Conservation (phyloP, 2,888 invertebrate species). For the Galerucella nymphaeae region DNA sequence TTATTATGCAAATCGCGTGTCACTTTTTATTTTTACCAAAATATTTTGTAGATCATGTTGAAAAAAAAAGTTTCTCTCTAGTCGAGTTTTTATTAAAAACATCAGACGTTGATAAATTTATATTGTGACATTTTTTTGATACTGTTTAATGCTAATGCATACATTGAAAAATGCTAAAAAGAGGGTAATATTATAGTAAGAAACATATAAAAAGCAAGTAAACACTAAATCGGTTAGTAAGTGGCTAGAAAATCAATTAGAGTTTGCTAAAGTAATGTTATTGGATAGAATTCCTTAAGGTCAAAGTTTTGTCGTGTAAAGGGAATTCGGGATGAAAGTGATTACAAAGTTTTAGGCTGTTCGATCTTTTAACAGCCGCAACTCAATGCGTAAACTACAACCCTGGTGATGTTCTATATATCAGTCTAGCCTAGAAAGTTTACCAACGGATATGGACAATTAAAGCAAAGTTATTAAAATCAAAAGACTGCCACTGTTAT, state of each 20-base stretch:
- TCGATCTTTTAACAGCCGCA: neutral
- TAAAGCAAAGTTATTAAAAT: too few species aligned
- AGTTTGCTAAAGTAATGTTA: too few species aligned
- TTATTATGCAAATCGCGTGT: neutral
- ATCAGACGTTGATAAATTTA: neutral
- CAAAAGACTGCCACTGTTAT: too few species aligned
- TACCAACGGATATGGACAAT: constrained; percentile 40
- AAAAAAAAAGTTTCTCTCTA: neutral
- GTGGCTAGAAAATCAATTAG: too few species aligned
- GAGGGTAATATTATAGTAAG: too few species aligned
- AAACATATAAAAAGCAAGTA: too few species aligned
- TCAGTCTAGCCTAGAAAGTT: constrained; percentile 5
- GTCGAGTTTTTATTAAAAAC: neutral
- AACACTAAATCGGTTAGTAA: too few species aligned
- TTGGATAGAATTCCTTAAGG: too few species aligned
- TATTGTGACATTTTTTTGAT: neutral
- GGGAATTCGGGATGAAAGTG: neutral
- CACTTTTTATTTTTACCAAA: neutral
- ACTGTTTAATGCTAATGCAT: neutral
- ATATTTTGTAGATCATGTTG: neutral
- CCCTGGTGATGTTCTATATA: neutral
- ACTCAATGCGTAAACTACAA: neutral
- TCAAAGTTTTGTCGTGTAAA: neutral
- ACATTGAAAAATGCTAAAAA: too few species aligned
- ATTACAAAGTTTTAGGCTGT: neutral